Evolutionary conservation across 2,113 vertebrate genomes (phyloP).

Genomic region (Hippopotamus amphibius): DNA sequence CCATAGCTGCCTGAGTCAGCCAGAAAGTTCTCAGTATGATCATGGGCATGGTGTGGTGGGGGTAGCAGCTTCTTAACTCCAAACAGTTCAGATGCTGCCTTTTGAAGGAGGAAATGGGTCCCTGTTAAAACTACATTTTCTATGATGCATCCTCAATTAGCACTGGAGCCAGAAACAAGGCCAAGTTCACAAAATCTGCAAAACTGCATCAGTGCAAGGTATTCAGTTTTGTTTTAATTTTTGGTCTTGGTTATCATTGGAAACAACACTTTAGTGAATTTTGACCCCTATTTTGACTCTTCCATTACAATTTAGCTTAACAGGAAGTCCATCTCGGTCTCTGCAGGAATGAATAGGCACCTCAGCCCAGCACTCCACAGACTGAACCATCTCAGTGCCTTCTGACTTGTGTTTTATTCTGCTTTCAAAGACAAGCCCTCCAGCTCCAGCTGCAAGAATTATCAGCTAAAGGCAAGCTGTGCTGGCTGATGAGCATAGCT

Average conservation of each 20-base stretch:
- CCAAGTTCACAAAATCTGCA: background rate
- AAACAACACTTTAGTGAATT: slow-evolving; percentile 43
- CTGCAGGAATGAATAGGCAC: background rate
- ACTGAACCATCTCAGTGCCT: background rate
- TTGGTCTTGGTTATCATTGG: background rate
- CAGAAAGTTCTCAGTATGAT: background rate
- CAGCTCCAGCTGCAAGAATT: slow-evolving; percentile 51
- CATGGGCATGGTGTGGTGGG: too few relatives aligned
- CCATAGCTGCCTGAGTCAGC: background rate
- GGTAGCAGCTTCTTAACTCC: background rate
- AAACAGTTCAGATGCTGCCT: background rate
- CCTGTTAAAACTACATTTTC: background rate
- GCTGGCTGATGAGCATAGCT: background rate
- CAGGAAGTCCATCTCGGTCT: background rate
- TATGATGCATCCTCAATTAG: background rate
- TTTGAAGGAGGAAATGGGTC: background rate
- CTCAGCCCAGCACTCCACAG: background rate
- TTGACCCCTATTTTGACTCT: background rate
- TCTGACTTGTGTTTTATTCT: slow-evolving; percentile 53
- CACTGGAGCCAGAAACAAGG: background rate
- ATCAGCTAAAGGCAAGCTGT: slow-evolving; percentile 26
- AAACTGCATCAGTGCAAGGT: background rate
- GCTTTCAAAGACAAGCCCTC: slow-evolving; percentile 60
- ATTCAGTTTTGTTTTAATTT: slow-evolving; percentile 7
- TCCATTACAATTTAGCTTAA: slow-evolving; percentile 1